Conservation (phyloP, 1,140 invertebrate species). For the Habropoda laboriosa region DNA sequence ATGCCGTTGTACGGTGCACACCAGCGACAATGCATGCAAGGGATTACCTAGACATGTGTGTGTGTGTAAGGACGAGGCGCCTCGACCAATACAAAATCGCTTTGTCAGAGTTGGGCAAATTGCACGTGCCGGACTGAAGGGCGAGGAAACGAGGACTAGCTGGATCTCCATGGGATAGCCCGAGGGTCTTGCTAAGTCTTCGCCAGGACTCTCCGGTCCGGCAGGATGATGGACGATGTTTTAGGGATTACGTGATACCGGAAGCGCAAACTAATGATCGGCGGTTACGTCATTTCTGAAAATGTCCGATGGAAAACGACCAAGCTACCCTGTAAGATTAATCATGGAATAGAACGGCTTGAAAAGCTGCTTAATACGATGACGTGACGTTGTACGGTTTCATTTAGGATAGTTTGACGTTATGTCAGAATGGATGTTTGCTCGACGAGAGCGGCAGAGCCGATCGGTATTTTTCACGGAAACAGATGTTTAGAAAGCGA, state of each 20-base stretch:
- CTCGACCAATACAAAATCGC: constrained; percentile 51
- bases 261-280: constrained; percentile 62
- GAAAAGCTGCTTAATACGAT: not conserved
- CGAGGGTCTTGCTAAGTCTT: constrained; percentile 47
- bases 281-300: constrained; percentile 59
- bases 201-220: constrained; percentile 27
- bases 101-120: constrained; percentile 62
- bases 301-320: constrained; percentile 41
- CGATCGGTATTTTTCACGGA: no score
- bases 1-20: constrained; percentile 3
- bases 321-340: not conserved
- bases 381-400: not conserved
- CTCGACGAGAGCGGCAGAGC: no score
- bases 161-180: constrained; percentile 56
- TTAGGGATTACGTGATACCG: constrained; percentile 67
- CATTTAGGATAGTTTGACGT: not conserved
- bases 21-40: constrained; percentile 19
- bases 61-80: constrained; percentile 37
- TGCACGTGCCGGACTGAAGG: constrained; percentile 56
- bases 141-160: constrained; percentile 62
- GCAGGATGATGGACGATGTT: constrained; percentile 65
- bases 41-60: not conserved
- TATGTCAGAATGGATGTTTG: not conserved
- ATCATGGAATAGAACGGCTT: not conserved
- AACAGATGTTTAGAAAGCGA: not conserved